Evolutionary conservation across 2,113 vertebrate genomes (phyloP), one percentile per base, ranked within the genome.

Genomic region (Pteropus alecto): DNA sequence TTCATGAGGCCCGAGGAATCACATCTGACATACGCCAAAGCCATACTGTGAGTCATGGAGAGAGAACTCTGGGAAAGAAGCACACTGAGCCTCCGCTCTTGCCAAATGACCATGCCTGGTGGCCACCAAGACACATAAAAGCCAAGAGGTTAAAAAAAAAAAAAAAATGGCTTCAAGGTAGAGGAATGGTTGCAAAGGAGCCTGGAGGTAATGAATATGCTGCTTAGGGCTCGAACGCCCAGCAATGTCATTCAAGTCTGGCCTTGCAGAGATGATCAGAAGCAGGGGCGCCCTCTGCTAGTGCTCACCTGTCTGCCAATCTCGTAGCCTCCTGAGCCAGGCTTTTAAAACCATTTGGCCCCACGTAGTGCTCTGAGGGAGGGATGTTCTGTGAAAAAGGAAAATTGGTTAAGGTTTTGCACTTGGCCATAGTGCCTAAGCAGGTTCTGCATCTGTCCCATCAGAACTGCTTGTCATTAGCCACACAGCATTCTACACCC

Each of bases 281-380:
- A 92, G 41, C 79, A 68, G 0, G 82, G 60, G 67, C 22, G 1
- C 21, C 18, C 2, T 33, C 1, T 1, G 1, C 28, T 0, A 0
- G 38, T 2, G 96, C 99, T 98, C 93, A 99, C 99, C 98, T 98
- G n/a, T 99, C 97, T 68, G 99, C 99, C 93, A 99, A 94, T 43
- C 97, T 97, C 10, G 68, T 71, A 9, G 99, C 99, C 41, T 98
- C 99, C 84, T 99, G 97, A 65, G 98, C 99, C 98, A 99, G 98
- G 33, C 96, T 96, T 48, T 98, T 98, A 73, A 99, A 96, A 56
- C 90, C 9, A 86, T 97, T 98, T 0, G 98, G 95, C 21, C 97
- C 98, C 22, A 87, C 82, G 0, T 98, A 97, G 33, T 94, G 78
- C 28, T 98, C 98, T 30, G 98, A 85, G 11, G 90, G 9, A 19